phyloP scores from a whole-genome alignment of 1,140 invertebrate species.

The Zaprionus inermis region DNA sequence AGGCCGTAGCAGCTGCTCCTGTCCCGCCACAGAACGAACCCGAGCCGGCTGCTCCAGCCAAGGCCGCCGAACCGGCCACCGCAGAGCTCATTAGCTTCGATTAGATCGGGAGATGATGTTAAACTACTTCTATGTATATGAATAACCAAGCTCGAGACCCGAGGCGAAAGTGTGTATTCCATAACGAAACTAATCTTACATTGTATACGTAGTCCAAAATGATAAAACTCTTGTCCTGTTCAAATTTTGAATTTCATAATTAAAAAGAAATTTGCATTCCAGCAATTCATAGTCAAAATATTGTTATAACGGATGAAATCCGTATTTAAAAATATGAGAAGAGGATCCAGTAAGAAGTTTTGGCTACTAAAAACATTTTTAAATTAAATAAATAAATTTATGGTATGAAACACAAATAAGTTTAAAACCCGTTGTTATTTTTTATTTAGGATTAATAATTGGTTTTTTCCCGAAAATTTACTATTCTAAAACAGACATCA shows the following conservation, averaged over 20 bases:
- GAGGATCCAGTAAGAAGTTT: not conserved
- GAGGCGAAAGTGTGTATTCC: conserved; percentile 15
- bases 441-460: too few relatives aligned
- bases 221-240: not conserved
- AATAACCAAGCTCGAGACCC: not conserved
- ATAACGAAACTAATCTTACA: conserved; percentile 23
- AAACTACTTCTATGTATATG: not conserved
- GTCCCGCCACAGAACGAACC: conserved; percentile 83
- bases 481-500: too few relatives aligned
- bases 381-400: conserved; percentile 33
- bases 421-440: too few relatives aligned
- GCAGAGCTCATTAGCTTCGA: conserved; percentile 90
- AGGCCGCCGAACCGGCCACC: conserved; percentile 85
- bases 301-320: not conserved
- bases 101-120: conserved; percentile 79
- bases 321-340: not conserved
- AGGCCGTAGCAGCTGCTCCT: conserved; percentile 68
- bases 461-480: too few relatives aligned
- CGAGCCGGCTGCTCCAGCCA: conserved; percentile 65
- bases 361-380: conserved; percentile 18
- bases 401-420: conserved; percentile 11
- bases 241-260: not conserved
- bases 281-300: not conserved
- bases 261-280: not conserved
- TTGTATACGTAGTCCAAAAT: conserved; percentile 16